These are phyloP conservation scores for Strigamia maritima DNA, from an alignment of 2,888 invertebrate species.

Conservation along the genomic window DNA sequence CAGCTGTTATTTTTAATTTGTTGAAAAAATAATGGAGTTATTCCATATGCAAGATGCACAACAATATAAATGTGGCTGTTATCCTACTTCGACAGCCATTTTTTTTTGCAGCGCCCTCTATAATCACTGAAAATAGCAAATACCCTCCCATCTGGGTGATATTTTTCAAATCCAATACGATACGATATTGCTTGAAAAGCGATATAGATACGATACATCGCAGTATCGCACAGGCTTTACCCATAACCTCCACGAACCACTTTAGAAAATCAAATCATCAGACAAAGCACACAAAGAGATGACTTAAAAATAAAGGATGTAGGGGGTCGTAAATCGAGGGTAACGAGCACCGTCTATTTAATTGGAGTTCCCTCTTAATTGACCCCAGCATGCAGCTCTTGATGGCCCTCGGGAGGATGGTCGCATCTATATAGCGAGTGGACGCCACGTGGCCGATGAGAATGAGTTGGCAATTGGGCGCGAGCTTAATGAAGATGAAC, in stretches of 20 bases:
- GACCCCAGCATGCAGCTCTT: constrained; percentile 7
- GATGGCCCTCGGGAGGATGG: neutral
- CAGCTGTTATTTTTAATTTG: no score
- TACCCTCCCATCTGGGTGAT: no score
- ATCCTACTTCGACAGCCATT: no score
- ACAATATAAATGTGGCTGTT: no score
- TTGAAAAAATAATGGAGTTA: no score
- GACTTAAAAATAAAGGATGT: neutral
- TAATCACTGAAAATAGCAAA: no score
- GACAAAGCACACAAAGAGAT: neutral
- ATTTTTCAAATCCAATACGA: no score
- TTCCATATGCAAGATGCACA: no score
- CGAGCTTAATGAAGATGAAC: constrained; percentile 4
- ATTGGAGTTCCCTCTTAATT: constrained; percentile 1
- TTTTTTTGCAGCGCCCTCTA: no score
- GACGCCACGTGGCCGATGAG: neutral
- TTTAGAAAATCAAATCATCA: neutral
- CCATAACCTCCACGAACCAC: neutral
- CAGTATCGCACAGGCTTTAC: no score
- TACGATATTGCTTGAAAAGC: no score
- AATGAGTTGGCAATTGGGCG: neutral
- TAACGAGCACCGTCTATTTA: constrained; percentile 15
- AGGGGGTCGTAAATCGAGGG: neutral
- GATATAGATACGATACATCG: no score
- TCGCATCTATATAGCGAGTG: neutral